A percentile compares a stretch with the other conserved stretches of the same genome.
Conservation (phyloP, 1,140 invertebrate species). For the Lepidurus apus region DNA sequence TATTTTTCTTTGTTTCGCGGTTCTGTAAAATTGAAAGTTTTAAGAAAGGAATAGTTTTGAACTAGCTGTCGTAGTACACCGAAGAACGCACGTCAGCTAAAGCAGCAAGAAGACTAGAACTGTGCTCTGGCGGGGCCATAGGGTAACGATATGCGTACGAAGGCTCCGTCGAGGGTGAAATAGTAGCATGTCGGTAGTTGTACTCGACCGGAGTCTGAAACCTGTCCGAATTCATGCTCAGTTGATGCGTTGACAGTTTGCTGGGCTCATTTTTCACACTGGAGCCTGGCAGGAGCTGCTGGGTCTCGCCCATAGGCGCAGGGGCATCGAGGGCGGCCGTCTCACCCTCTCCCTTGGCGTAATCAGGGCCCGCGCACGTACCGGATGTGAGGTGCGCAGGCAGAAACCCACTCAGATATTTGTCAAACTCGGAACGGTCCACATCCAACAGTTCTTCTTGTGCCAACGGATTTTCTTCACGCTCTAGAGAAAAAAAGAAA, state of each 20-base stretch:
- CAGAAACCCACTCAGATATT: constrained; percentile 51
- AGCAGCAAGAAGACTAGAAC: constrained; percentile 37
- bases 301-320: background rate
- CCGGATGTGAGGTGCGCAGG: background rate
- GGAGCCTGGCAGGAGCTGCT: background rate
- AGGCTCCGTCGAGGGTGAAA: background rate
- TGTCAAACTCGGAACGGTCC: constrained; percentile 58
- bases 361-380: background rate
- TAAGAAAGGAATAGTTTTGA: background rate
- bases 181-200: constrained; percentile 23
- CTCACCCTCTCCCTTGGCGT: background rate
- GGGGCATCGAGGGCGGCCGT: background rate
- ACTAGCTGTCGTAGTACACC: constrained; percentile 36
- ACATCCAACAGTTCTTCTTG: constrained; percentile 42
- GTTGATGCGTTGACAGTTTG: background rate
- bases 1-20: no score
- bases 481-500: constrained; percentile 1
- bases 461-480: constrained; percentile 35
- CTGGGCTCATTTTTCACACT: constrained; percentile 24
- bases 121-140: background rate
- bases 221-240: constrained; percentile 22
- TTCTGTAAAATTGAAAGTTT: no score
- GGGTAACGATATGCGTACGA: constrained; percentile 10
- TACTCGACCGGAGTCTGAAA: constrained; percentile 18
- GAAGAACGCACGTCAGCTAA: constrained; percentile 36